Evolutionary conservation across 1,140 invertebrate species (phyloP), one percentile per base, ranked within the genome.

Genomic region (Zeugodacus cucurbitae): DNA sequence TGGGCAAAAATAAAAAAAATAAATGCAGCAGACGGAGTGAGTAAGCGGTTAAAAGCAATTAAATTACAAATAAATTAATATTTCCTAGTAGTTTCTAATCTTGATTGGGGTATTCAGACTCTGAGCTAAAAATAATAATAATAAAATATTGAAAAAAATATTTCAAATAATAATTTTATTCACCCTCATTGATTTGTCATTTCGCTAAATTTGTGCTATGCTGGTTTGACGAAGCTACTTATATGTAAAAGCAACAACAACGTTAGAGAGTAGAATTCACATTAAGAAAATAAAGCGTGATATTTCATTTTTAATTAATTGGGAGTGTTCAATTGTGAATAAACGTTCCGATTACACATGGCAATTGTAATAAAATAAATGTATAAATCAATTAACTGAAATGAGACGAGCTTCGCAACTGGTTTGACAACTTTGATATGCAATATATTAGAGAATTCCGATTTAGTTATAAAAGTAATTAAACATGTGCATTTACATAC

Each of bases 341-440:
- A 48, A 74, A 74, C 1, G 34, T 37, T 37, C n/a, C 34, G 67
- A 6, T 74, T 37, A 34, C 67, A 41, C 32, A 48, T 82, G 74
- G 22, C 74, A 48, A 8, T 82, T 29, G 67, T 41, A 54, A 82
- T 82, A 48, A 54, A 54, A 48, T 48, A 48, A 82, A 82, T 82
- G 74, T 3, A 82, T 82, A 29, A 82, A 82, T 82, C 74, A 82
- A 54, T 82, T 82, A 82, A 48, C 48, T 48, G 10, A 20, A 82
- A 48, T 82, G 74, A 5, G 74, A 82, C 37, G 74, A 82, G 41
- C n/a, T 48, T n/a, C 22, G 3, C 22, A 82, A 82, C 74, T 20
- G n/a, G 74, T 82, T 48, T 54, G 41, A 82, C 41, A 48, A 11
- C 41, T 48, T 48, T 44, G 41, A 82, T 44, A 48, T 82, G 74